Conservation (phyloP, 2,888 invertebrate species). For the Dicycla oo region DNA sequence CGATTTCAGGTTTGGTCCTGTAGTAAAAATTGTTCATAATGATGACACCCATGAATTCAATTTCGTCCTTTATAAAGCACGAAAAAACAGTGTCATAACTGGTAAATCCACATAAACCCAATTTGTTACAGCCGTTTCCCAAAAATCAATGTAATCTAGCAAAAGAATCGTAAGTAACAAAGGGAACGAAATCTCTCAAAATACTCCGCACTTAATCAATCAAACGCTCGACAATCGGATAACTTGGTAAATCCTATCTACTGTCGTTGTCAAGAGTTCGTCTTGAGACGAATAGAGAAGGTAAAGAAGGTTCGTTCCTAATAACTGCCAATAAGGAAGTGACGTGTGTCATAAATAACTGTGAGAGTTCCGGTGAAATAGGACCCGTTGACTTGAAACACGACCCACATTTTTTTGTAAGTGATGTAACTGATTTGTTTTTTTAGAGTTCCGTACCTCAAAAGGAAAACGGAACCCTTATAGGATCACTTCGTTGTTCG, state of each 20-base stretch:
- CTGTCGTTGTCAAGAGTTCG: slow-evolving; percentile 53
- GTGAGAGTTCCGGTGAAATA: not conserved
- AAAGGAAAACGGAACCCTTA: too few relatives aligned
- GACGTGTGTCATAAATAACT: slow-evolving; percentile 16
- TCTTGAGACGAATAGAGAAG: slow-evolving; percentile 31
- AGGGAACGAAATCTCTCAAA: slow-evolving; percentile 37
- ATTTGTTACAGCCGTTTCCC: slow-evolving; percentile 25
- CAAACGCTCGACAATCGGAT: slow-evolving; percentile 61
- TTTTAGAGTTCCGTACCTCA: too few relatives aligned
- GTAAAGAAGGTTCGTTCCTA: slow-evolving; percentile 31
- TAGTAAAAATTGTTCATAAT: too few relatives aligned
- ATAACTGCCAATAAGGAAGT: slow-evolving; percentile 27
- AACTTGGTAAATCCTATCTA: slow-evolving; percentile 64
- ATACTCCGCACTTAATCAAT: slow-evolving; percentile 64
- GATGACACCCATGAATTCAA: too few relatives aligned
- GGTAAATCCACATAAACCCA: slow-evolving; percentile 17
- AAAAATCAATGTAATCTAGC: slow-evolving; percentile 31
- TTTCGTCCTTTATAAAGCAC: too few relatives aligned
- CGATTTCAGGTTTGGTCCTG: too few relatives aligned
- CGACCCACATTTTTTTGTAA: slow-evolving; percentile 1
- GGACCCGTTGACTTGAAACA: not conserved
- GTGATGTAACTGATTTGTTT: slow-evolving; percentile 1
- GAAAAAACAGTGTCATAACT: not conserved
- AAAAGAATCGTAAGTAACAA: slow-evolving; percentile 43
- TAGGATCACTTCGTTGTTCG: too few relatives aligned